Conservation (phyloP, 1,140 invertebrate genomes). For the Solenopsis fugax region DNA sequence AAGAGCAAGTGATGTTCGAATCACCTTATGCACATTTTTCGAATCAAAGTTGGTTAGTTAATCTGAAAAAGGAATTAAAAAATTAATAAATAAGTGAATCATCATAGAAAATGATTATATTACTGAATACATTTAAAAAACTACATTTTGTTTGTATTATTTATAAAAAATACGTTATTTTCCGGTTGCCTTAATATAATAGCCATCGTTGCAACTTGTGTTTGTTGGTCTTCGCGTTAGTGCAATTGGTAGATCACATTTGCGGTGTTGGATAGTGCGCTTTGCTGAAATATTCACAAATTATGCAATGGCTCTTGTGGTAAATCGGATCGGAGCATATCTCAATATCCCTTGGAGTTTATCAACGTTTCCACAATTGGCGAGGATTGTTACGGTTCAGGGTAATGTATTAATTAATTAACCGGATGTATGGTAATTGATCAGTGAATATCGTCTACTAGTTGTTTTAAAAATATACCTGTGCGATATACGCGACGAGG, state of each 20-base stretch:
- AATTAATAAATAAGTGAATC: too few relatives aligned
- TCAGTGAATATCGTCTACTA: background rate
- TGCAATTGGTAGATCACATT: constrained; percentile 25
- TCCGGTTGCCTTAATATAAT: too few relatives aligned
- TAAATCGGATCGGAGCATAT: constrained; percentile 48
- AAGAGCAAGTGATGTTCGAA: too few relatives aligned
- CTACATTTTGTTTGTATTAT: too few relatives aligned
- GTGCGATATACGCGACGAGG: background rate
- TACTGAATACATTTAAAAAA: too few relatives aligned
- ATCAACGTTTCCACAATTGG: constrained; percentile 45
- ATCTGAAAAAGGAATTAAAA: too few relatives aligned
- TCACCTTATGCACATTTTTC: too few relatives aligned
- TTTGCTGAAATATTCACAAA: constrained; percentile 54
- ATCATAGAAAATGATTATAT: too few relatives aligned
- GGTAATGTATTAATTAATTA: constrained; percentile 55
- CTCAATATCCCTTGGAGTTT: constrained; percentile 38
- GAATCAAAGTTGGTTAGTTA: too few relatives aligned
- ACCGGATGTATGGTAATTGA: constrained; percentile 40
- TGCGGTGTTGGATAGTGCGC: background rate
- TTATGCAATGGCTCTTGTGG: constrained; percentile 43
- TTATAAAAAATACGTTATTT: too few relatives aligned
- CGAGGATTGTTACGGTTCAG: constrained; percentile 38
- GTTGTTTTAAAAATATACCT: constrained; percentile 9
- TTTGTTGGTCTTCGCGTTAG: background rate
- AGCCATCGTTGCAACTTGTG: background rate